These are phyloP conservation scores for Grammomys surdaster DNA, from an alignment of 2,113 vertebrate genomes.

Conservation along the genomic window DNA sequence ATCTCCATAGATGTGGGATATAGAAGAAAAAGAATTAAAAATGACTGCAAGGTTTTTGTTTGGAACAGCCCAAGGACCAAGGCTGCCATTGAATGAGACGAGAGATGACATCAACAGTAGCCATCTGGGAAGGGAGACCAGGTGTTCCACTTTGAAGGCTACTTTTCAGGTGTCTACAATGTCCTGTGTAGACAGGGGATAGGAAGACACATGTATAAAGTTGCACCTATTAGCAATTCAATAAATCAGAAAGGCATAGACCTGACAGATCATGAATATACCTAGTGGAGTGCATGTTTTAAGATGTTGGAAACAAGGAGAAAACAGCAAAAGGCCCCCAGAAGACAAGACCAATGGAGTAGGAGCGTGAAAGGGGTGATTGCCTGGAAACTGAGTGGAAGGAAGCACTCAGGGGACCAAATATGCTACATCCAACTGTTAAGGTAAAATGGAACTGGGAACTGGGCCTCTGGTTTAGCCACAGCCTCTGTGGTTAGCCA, in stretches of 20 bases:
- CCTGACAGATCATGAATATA: not conserved
- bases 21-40: conserved; percentile 17
- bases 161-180: not conserved
- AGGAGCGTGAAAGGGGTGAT: not conserved
- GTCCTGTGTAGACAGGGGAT: not conserved
- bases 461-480: not conserved
- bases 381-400: not conserved
- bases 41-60: not conserved
- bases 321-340: not conserved
- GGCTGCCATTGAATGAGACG: not conserved
- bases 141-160: not conserved
- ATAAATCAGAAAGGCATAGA: not conserved
- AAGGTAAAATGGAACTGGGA: not conserved
- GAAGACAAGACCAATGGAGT: not conserved
- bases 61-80: not conserved
- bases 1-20: not conserved
- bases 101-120: not conserved
- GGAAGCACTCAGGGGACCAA: not conserved
- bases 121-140: not conserved
- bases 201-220: not conserved
- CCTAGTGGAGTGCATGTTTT: not conserved
- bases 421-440: not conserved
- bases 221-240: not conserved
- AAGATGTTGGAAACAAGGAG: not conserved
- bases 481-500: not conserved